A percentile compares a stretch with the other conserved stretches of the same genome.
phyloP scores from a whole-genome alignment of 2,113 vertebrate genomes.

The Rhodinocichla rosea region DNA sequence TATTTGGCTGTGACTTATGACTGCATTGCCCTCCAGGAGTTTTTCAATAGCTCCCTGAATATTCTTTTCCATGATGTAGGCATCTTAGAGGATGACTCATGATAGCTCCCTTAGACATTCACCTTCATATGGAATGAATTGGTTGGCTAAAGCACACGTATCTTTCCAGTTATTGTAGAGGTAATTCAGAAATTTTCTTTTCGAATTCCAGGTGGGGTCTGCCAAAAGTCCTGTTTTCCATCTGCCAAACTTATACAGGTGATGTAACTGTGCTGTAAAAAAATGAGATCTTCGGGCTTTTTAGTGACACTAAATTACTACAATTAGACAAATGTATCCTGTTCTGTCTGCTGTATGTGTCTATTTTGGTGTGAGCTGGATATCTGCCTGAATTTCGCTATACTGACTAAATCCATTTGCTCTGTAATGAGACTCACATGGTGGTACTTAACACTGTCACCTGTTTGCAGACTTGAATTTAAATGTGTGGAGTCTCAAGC shows the following conservation, averaged over 20 bases:
- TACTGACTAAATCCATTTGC: not conserved
- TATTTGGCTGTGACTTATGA: rapidly evolving
- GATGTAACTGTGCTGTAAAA: not conserved
- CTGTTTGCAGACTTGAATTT: not conserved
- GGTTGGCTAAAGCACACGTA: rapidly evolving
- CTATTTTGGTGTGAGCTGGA: not conserved
- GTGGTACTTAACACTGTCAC: not conserved
- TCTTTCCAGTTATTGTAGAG: not conserved
- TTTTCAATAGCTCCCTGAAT: not conserved
- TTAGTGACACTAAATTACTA: not conserved
- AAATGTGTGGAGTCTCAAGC: not conserved
- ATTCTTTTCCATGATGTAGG: not conserved
- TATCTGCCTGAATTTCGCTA: not conserved
- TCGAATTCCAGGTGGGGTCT: not conserved
- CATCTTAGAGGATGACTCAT: not conserved
- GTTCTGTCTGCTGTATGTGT: not conserved
- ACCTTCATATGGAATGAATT: not conserved
- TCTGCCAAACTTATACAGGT: not conserved
- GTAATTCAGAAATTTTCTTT: not conserved
- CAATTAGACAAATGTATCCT: not conserved
- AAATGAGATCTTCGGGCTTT: not conserved
- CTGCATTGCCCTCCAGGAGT: not conserved
- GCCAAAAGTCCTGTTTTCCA: not conserved
- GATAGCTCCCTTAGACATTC: not conserved
- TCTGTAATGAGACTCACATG: not conserved